Evolutionary conservation across 2,797 vertebrate genomes (phyloP), one percentile per base, ranked within the genome.

Genomic region (Malurus leucopterus): DNA sequence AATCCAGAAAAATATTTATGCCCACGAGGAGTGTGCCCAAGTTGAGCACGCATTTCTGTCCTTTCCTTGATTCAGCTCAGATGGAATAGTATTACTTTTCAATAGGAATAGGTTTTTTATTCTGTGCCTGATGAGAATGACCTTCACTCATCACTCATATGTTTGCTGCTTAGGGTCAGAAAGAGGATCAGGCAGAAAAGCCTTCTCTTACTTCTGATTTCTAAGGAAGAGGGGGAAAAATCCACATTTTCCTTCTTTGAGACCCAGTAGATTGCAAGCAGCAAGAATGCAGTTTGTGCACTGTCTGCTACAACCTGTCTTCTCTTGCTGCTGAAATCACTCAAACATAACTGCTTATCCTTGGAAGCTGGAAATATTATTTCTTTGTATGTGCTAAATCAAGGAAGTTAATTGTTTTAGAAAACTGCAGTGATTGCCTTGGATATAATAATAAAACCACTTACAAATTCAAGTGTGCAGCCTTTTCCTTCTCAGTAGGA

Each of bases 101-200:
- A 59, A 81, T 65, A 78, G 23, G 30, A n/a, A n/a, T n/a, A n/a
- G n/a, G n/a, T n/a, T 76, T 93, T 90, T 74, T 86, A 65, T 76
- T 89, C 43, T 36, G 40, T 55, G 36, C 54, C 51, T 91, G 53
- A 73, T 78, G 73, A 84, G 67, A 92, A 78, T 54, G 71, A 70
- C 80, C 68, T 81, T 93, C 64, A 51, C 20, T 87, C 40, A 57
- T 68, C 69, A 86, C 0, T 8, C 29, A 5, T 57, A n/a, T n/a
- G 46, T 87, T 89, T 38, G 34, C 40, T 93, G 61, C 57, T 84
- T 93, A 75, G 46, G 30, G 50, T 78, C 68, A 79, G 76, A 54
- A 81, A 64, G 16, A 69, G 30, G 36, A 89, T 81, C 40, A 75
- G 55, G 17, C 8, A 43, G 46, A 30, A 74, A 49, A 51, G 46